Evolutionary conservation across 30 jellyfish, hydroid and myxozoan genomes (phyloP).

Genomic region (Aurelia coerulea): DNA sequence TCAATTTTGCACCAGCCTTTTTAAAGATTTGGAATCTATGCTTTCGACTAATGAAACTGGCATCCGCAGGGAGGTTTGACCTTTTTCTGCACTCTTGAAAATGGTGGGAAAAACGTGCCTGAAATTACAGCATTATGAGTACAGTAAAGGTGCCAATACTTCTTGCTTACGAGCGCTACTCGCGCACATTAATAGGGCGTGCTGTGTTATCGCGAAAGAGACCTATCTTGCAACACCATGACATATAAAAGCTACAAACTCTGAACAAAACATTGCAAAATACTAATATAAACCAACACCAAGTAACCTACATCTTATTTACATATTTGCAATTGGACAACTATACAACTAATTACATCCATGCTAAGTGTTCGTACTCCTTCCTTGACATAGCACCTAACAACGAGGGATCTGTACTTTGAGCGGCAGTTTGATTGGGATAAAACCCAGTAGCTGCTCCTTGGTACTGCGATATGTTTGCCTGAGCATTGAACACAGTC

Average conservation of each 20-base stretch:
- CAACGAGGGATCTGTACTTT: not conserved
- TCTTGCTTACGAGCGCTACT: too few species aligned
- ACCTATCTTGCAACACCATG: too few species aligned
- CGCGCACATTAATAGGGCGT: too few species aligned
- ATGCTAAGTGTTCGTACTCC: slow-evolving; percentile 65
- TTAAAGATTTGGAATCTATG: too few species aligned
- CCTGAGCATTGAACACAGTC: slow-evolving; percentile 13
- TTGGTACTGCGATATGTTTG: slow-evolving; percentile 12
- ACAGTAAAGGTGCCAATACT: too few species aligned
- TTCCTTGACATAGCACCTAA: not conserved
- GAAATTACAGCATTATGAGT: too few species aligned
- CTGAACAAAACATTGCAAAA: slow-evolving; percentile 12
- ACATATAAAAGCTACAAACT: slow-evolving; percentile 45
- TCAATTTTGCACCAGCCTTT: too few species aligned
- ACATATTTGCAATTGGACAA: slow-evolving; percentile 19
- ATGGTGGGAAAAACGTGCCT: too few species aligned
- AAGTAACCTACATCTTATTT: slow-evolving; percentile 2
- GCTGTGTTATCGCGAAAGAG: too few species aligned
- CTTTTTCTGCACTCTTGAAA: too few species aligned
- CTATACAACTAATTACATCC: slow-evolving; percentile 54
- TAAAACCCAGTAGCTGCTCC: slow-evolving; percentile 9
- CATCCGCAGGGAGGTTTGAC: too few species aligned
- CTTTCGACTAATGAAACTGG: too few species aligned
- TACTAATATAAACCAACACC: slow-evolving; percentile 9
- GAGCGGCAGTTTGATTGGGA: slow-evolving; percentile 8